These are phyloP conservation scores for Macrosteles quadrilineatus DNA, from an alignment of 1,140 invertebrate genomes.

Conservation along the genomic window DNA sequence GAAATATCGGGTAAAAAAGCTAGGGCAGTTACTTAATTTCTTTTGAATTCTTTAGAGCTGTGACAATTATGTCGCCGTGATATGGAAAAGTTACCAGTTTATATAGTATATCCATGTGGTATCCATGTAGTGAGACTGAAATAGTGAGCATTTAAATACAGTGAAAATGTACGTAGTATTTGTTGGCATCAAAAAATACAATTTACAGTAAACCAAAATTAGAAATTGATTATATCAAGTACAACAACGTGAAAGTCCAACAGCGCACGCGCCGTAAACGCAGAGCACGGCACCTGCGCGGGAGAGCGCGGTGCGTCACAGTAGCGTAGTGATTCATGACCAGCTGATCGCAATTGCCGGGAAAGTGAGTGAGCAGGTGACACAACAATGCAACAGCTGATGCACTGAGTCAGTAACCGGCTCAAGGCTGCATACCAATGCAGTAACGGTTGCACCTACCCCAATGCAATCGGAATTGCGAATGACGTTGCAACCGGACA, in stretches of 20 bases:
- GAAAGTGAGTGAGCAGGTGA: not conserved
- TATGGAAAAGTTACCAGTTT: too few species aligned
- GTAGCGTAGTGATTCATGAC: not conserved
- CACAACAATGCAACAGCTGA: not conserved
- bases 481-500: too few species aligned
- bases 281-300: not conserved
- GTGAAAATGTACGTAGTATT: too few species aligned
- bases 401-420: not conserved
- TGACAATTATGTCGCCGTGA: too few species aligned
- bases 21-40: too few species aligned
- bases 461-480: too few species aligned
- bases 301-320: not conserved
- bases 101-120: too few species aligned
- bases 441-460: not conserved
- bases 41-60: too few species aligned
- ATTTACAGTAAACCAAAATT: not conserved
- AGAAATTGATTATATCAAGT: not conserved
- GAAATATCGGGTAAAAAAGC: too few species aligned
- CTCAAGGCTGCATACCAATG: slow-evolving; percentile 19
- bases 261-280: not conserved
- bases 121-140: too few species aligned
- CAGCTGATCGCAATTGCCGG: slow-evolving; percentile 18
- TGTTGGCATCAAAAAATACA: too few species aligned
- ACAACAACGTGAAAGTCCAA: not conserved
- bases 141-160: too few species aligned